Base-by-base conservation (phyloP, 2,797 vertebrate genomes). In the Bradypodion ventrale region DNA sequence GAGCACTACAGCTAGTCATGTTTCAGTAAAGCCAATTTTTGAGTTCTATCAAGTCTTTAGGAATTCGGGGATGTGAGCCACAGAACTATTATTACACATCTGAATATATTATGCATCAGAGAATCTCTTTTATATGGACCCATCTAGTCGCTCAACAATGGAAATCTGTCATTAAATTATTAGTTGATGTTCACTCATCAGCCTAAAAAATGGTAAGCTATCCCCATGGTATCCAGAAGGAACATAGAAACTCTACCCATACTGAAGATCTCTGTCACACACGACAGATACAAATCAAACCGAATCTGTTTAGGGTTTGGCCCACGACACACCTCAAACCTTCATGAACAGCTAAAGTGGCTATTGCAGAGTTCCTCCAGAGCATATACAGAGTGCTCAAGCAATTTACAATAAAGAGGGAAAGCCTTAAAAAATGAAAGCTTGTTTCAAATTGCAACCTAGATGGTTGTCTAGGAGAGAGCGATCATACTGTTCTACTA, bases 91-190 rank as follows among this genome's bases (percentile, higher is more conserved):
- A 65, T 73, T 0, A 0, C 69, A 37, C 0, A 1, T 63, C 87
- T 88, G 56, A 21, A 85, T 69, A 59, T 80, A 88, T 82, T 78
- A 76, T 25, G 73, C 40, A 69, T 12, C 69, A 77, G 59, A 89
- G 46, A 13, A 16, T 23, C 77, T 62, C 62, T 82, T 78, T 1
- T 65, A 62, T 78, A 85, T 56, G 69, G 59, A 72, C 37, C 80
- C 75, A 70, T 90, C 91, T 89, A 87, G 82, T 73, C 21, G 74
- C 86, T 89, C 86, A 92, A 87, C 52, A 76, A 69, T 84, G 37
- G 59, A 21, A 76, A 72, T 66, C 25, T 75, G 76, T 81, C 78
- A 76, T 5, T 44, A n/a, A 76, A 85, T 52, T 2, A 60, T 44
- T 25, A 52, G 40, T 91, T 89, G 90, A 92, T 60, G 25, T 60